Base-by-base conservation (phyloP, 2,888 invertebrate genomes). In the Punctoribates punctum region DNA sequence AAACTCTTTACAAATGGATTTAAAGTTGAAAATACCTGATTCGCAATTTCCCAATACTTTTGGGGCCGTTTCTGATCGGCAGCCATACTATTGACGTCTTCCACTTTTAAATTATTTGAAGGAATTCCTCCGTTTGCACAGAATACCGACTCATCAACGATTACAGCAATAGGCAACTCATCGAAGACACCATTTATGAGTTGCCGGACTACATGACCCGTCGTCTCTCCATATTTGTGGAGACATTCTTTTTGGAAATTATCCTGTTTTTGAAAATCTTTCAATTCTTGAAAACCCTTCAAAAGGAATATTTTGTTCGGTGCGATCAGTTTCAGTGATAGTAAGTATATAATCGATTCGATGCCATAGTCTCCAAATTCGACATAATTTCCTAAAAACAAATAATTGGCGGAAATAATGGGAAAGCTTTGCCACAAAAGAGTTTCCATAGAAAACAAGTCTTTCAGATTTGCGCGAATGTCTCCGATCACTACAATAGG, bases 71-170 rank as follows among this genome's bases (percentile, higher is more conserved):
- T 82, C 62, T 91, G 84, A 0, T 90, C 89, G 60, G 86, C 85
- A 0, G 90, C 90, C 77, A 91, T 88, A 76, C 87, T 86, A 81
- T 89, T 88, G 46, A 91, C 89, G n/a, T 74, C 76, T 20, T 73
- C 74, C 25, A 80, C 67, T 74, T 78, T 78, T 0, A 46, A 38
- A 2, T 29, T 9, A 15, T 25, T 54, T 8, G 89, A 89, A 0
- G 91, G 91, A 76, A 91, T 90, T 8, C 91, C 91, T n/a, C 91
- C 91, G 83, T 91, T 91, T 76, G 89, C 90, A 84, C 91, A 91
- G 82, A 91, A 91, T 73, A 91, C 87, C 89, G 90, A 81, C 46
- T 88, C 88, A 83, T 91, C 91, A n/a, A 91, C 87, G 13, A 88
- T 86, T 1, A 90, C 91, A 17, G 90, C 90, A 34, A 91, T 81